These are phyloP conservation scores for Diprion similis DNA, from an alignment of 1,140 invertebrate genomes.

Conservation along the genomic window DNA sequence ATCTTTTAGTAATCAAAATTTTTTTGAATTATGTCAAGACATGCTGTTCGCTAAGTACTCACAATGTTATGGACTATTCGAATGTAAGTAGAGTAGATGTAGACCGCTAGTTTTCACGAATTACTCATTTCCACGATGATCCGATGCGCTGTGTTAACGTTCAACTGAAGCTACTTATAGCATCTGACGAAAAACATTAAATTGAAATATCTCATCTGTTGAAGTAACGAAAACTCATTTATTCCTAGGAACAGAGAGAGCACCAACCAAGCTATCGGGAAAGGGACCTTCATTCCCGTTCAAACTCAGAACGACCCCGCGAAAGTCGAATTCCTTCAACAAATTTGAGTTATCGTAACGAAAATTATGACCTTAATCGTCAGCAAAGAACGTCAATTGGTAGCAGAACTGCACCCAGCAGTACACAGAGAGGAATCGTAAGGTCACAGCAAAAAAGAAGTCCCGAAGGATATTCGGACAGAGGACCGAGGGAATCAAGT, in stretches of 20 bases:
- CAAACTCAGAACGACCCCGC: slow-evolving; percentile 38
- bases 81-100: slow-evolving; percentile 9
- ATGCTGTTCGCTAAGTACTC: slow-evolving; percentile 13
- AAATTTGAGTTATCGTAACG: slow-evolving; percentile 36
- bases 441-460: slow-evolving; percentile 38
- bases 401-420: slow-evolving; percentile 27
- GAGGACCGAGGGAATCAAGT: slow-evolving; percentile 25
- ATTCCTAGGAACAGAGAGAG: slow-evolving; percentile 42
- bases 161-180: neutral
- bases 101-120: too few relatives aligned
- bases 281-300: slow-evolving; percentile 41
- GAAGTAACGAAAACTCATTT: slow-evolving; percentile 16
- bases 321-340: slow-evolving; percentile 32
- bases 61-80: slow-evolving; percentile 2
- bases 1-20: neutral
- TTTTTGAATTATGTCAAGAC: slow-evolving; percentile 13
- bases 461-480: slow-evolving; percentile 31
- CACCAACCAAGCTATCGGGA: slow-evolving; percentile 49
- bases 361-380: slow-evolving; percentile 42
- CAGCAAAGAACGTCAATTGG: slow-evolving; percentile 31
- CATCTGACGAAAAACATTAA: neutral
- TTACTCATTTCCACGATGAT: neutral
- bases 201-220: neutral
- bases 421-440: slow-evolving; percentile 26
- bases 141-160: slow-evolving; percentile 1